A percentile compares a stretch with the other conserved stretches of the same genome.
Conservation (phyloP, 1,140 invertebrate species). For the Hestina assimilis region DNA sequence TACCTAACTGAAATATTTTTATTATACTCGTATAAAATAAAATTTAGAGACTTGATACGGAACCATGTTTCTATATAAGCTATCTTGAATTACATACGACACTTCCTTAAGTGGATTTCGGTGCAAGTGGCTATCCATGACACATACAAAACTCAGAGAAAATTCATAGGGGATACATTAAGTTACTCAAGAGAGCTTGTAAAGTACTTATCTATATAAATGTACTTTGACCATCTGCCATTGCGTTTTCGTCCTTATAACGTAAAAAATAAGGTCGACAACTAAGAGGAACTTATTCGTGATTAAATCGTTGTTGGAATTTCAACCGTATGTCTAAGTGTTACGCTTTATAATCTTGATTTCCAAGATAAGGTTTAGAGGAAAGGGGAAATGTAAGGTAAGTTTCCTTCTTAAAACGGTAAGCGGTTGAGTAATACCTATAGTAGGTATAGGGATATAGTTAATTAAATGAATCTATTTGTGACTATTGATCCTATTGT, state of each 20-base stretch:
- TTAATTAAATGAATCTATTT: too few relatives aligned
- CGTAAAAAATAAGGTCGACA: neutral
- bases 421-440: neutral
- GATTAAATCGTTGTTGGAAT: neutral
- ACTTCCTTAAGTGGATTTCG: conserved; percentile 18
- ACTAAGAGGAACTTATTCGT: neutral
- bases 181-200: conserved; percentile 23
- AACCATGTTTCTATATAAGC: neutral
- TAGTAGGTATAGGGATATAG: too few relatives aligned
- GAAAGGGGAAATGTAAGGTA: conserved; percentile 5
- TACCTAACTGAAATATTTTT: too few relatives aligned
- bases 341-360: neutral
- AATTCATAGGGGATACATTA: conserved; percentile 20
- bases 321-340: neutral
- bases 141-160: conserved; percentile 29
- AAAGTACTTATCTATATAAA: conserved; percentile 1
- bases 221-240: neutral
- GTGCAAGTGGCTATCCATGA: conserved; percentile 21
- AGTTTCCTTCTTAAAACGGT: conserved; percentile 1
- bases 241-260: conserved; percentile 8
- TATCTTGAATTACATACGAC: neutral
- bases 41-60: too few relatives aligned
- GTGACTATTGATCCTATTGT: too few relatives aligned
- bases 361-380: neutral
- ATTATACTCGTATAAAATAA: too few relatives aligned